Conservation (phyloP, 2,113 vertebrate species). For the Fulmarus glacialis region DNA sequence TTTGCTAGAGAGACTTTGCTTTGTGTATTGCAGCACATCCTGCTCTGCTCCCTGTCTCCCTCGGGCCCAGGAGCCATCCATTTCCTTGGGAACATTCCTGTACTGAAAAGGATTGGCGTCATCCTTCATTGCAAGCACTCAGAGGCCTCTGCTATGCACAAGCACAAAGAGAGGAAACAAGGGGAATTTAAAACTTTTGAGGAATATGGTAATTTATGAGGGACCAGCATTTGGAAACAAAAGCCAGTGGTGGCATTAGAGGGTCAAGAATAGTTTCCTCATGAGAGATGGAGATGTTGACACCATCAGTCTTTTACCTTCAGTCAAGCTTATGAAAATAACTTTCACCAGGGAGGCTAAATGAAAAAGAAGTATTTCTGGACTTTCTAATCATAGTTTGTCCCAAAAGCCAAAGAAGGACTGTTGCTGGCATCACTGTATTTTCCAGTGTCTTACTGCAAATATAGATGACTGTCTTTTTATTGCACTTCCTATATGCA, state of each 20-base stretch:
- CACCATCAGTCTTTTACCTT: neutral
- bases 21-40: slow-evolving; percentile 51
- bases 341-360: neutral
- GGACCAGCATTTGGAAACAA: neutral
- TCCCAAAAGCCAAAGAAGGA: neutral
- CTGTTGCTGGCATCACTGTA: neutral
- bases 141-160: neutral
- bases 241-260: neutral
- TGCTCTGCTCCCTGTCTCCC: slow-evolving; percentile 26
- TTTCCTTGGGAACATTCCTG: slow-evolving; percentile 67
- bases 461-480: neutral
- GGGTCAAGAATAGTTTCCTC: neutral
- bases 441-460: neutral
- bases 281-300: neutral
- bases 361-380: neutral
- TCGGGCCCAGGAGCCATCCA: neutral
- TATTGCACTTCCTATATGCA: neutral
- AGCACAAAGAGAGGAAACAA: slow-evolving; percentile 59
- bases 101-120: slow-evolving; percentile 35
- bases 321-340: neutral
- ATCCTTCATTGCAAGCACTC: slow-evolving; percentile 3
- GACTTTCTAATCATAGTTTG: neutral
- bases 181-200: slow-evolving; percentile 44
- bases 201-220: slow-evolving; percentile 43
- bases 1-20: slow-evolving; percentile 18